Percentiles rank a stretch among this genome's conserved stretches.
Conservation (phyloP, 2,888 invertebrate species). For the Orthonychiurus folsomi region DNA sequence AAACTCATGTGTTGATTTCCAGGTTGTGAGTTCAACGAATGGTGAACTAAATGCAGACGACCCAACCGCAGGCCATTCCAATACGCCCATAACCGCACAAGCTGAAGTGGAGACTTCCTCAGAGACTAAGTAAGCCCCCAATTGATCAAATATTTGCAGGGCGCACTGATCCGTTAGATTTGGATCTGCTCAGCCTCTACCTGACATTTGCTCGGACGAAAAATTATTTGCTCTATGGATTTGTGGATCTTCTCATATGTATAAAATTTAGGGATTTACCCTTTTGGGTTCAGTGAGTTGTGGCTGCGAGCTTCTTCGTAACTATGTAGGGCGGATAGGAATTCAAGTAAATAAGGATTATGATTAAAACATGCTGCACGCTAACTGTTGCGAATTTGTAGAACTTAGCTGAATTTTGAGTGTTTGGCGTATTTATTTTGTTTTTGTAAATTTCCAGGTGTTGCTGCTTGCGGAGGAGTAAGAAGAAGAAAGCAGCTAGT, state of each 20-base stretch:
- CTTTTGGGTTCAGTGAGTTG: too few species aligned
- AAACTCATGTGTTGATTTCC: too few species aligned
- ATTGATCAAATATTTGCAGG: slow-evolving; percentile 3
- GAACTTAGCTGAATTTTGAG: too few species aligned
- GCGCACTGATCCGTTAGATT: neutral
- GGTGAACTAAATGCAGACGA: slow-evolving; percentile 91
- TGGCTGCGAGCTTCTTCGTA: too few species aligned
- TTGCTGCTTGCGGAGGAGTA: slow-evolving; percentile 98
- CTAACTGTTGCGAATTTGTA: too few species aligned
- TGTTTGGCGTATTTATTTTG: neutral
- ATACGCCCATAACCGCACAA: slow-evolving; percentile 89
- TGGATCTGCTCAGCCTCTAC: slow-evolving; percentile 5
- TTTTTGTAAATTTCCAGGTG: slow-evolving; percentile 62
- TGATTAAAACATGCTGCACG: too few species aligned
- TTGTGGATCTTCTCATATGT: too few species aligned
- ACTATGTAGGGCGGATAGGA: too few species aligned
- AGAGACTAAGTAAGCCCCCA: slow-evolving; percentile 84
- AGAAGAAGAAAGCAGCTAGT: slow-evolving; percentile 96
- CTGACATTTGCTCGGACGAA: too few species aligned
- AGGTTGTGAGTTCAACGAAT: slow-evolving; percentile 97
- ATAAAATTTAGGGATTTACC: too few species aligned
- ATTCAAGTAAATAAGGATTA: too few species aligned
- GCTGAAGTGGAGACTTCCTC: slow-evolving; percentile 91
- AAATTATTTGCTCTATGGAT: too few species aligned
- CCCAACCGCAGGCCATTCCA: slow-evolving; percentile 92